These are phyloP conservation scores for Sisor rabdophorus DNA, from an alignment of 2,113 vertebrate genomes.

Conservation along the genomic window DNA sequence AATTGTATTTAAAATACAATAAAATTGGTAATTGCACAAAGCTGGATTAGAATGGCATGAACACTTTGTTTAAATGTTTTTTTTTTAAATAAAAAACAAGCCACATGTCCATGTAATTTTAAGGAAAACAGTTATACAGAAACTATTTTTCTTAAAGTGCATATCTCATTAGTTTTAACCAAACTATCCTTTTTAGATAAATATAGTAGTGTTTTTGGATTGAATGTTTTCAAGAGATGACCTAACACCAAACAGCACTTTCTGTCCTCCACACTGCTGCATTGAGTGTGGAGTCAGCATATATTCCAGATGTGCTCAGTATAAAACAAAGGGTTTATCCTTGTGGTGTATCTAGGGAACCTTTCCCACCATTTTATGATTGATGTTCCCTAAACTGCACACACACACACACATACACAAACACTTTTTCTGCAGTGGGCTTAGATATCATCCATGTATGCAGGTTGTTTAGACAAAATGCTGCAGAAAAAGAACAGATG, in stretches of 20 bases:
- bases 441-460: slow-evolving; percentile 33
- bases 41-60: not conserved
- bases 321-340: slow-evolving; percentile 44
- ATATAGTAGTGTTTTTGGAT: not conserved
- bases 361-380: slow-evolving; percentile 37
- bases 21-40: not conserved
- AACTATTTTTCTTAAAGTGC: not conserved
- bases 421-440: slow-evolving; percentile 28
- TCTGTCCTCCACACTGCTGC: slow-evolving; percentile 27
- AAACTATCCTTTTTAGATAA: not conserved
- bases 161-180: not conserved
- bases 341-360: slow-evolving; percentile 36
- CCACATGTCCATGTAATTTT: not conserved
- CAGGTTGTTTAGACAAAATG: slow-evolving; percentile 29
- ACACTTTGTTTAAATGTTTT: too few species aligned
- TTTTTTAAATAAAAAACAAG: not conserved
- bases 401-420: slow-evolving; percentile 31
- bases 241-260: slow-evolving; percentile 2
- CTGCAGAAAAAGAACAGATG: slow-evolving; percentile 27
- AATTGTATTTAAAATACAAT: too few species aligned
- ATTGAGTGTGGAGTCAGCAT: slow-evolving; percentile 30
- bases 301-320: slow-evolving; percentile 35
- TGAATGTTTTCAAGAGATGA: slow-evolving; percentile 7
- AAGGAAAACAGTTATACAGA: not conserved
- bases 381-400: slow-evolving; percentile 27